Percentiles rank a stretch among this genome's conserved stretches.
Evolutionary conservation across 2,888 invertebrate genomes (phyloP).

Genomic region (Aleiodes leptofemur): DNA sequence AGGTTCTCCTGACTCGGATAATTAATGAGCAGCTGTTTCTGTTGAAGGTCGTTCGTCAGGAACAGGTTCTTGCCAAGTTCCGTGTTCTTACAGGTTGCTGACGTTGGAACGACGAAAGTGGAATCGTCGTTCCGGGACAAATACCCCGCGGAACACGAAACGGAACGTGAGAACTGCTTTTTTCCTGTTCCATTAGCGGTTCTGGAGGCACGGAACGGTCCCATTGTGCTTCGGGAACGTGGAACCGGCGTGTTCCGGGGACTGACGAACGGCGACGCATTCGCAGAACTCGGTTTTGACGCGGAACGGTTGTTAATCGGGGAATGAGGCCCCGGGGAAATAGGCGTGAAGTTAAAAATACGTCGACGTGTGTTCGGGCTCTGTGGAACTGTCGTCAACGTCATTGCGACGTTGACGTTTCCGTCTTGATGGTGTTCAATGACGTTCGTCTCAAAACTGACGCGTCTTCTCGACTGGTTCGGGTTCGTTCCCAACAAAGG

Average conservation of each 20-base stretch:
- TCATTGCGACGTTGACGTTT: not conserved
- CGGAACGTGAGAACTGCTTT: slow-evolving; percentile 68
- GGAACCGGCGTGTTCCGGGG: slow-evolving; percentile 86
- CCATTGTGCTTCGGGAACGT: slow-evolving; percentile 79
- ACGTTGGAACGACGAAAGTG: slow-evolving; percentile 70
- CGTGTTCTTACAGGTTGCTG: slow-evolving; percentile 53
- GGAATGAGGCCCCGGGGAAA: slow-evolving; percentile 86
- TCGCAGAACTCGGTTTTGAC: slow-evolving; percentile 81
- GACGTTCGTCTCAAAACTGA: slow-evolving; percentile 78
- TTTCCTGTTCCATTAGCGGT: slow-evolving; percentile 5
- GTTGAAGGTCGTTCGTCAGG: slow-evolving; percentile 58
- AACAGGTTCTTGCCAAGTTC: slow-evolving; percentile 48
- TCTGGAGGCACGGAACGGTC: slow-evolving; percentile 60
- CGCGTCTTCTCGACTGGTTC: slow-evolving; percentile 75
- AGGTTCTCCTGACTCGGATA: slow-evolving; percentile 73
- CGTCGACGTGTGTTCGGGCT: slow-evolving; percentile 87
- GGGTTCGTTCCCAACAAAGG: slow-evolving; percentile 61
- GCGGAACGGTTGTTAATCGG: slow-evolving; percentile 76
- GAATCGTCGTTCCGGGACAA: slow-evolving; percentile 61
- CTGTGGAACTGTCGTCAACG: slow-evolving; percentile 78
- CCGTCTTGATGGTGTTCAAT: slow-evolving; percentile 67
- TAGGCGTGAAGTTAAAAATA: slow-evolving; percentile 91
- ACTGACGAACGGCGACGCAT: slow-evolving; percentile 88
- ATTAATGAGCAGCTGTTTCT: slow-evolving; percentile 71
- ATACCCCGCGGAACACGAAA: slow-evolving; percentile 70